Base-by-base conservation (phyloP, 2,888 invertebrate genomes). In the Caenorhabditis doughertyi region DNA sequence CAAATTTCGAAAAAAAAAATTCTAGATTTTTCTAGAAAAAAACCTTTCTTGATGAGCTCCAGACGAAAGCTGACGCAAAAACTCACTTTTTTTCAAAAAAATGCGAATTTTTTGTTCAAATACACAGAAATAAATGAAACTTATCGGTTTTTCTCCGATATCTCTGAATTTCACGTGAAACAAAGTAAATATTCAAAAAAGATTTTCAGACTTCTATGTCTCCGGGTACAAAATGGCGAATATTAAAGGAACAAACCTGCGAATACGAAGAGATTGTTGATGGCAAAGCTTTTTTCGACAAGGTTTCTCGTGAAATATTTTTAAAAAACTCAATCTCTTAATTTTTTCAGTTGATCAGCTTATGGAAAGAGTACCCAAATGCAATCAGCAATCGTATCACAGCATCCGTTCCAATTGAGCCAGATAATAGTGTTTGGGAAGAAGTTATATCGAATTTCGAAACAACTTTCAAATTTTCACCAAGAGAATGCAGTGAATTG, bases 341-440 rank as follows among this genome's bases (percentile, higher is more conserved):
- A 4, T 3, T n/a, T 32, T 71, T 81, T 21, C 39, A 85, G 84
- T 23, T 84, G 3, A 72, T 85, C 47, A 55, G 68, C 18, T 62
- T 87, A 5, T 87, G 87, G 87, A 53, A 71, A 25, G 81, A 74
- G n/a, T 83, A 87, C 27, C 67, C 74, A 1, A 84, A 85, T 13
- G 73, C 87, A 13, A 49, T 85, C 3, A 84, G 82, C 32, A 70
- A 76, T 25, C 55, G 87, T 42, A 73, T 85, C 29, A 76, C 73
- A 18, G 76, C 80, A 1, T 65, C 79, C 2, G 72, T 83, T 13
- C 32, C 53, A 18, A 23, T 84, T 2, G 81, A 82, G 21, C 47
- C 25, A n/a, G 80, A 65, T n/a, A 42, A 64, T 3, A 68, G 58
- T 9, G 44, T 81, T 4, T 83, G 55, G 44, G 39, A 68, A 11